Evolutionary conservation across 2,888 invertebrate genomes (phyloP).

Genomic region (Dromius quadrimaculatus): DNA sequence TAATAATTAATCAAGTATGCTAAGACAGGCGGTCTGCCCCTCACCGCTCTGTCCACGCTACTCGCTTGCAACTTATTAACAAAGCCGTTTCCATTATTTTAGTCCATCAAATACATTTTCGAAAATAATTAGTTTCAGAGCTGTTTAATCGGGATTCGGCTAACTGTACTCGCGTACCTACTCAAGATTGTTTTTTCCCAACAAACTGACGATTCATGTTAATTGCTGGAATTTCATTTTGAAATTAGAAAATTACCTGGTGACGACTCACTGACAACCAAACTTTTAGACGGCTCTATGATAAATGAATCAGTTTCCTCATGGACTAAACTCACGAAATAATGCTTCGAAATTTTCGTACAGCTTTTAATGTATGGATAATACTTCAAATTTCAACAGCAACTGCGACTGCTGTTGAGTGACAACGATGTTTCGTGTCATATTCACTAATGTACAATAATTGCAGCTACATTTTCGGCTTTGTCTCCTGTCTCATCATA

Average conservation of each 20-base stretch:
- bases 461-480: slow-evolving; percentile 6
- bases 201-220: slow-evolving; percentile 34
- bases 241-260: slow-evolving; percentile 46
- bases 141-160: slow-evolving; percentile 46
- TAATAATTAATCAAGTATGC: slow-evolving; percentile 51
- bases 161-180: slow-evolving; percentile 33
- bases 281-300: slow-evolving; percentile 40
- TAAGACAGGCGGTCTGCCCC: slow-evolving; percentile 46
- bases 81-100: slow-evolving; percentile 51
- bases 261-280: slow-evolving; percentile 43
- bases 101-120: slow-evolving; percentile 47
- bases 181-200: neutral
- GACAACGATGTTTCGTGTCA: neutral
- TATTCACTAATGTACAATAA: slow-evolving; percentile 27
- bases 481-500: slow-evolving; percentile 18
- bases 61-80: slow-evolving; percentile 37
- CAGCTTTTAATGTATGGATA: neutral
- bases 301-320: slow-evolving; percentile 38
- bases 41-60: slow-evolving; percentile 17
- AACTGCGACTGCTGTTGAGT: no score
- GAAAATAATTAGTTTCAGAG: slow-evolving; percentile 50
- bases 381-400: slow-evolving; percentile 11
- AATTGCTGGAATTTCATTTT: slow-evolving; percentile 40
- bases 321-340: no score
- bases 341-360: neutral